These are phyloP conservation scores for Athene noctua DNA, from an alignment of 2,113 vertebrate genomes.

Conservation along the genomic window DNA sequence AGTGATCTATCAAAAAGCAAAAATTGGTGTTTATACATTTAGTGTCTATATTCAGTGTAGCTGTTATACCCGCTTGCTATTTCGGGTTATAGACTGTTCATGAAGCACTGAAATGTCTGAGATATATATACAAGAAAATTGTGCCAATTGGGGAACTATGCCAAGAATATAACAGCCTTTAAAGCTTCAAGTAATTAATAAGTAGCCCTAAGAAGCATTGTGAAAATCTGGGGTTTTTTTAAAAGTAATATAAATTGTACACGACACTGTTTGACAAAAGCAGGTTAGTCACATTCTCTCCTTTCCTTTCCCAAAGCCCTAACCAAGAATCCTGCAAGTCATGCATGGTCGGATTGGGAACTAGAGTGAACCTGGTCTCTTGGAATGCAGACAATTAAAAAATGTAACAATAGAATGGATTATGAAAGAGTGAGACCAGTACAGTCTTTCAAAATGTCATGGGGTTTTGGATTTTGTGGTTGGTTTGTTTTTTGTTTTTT, in stretches of 20 bases:
- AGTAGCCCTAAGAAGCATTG: not conserved
- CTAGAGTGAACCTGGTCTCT: not conserved
- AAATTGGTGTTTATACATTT: not conserved
- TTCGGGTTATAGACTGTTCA: not conserved
- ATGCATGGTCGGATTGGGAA: not conserved
- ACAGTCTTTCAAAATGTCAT: not conserved
- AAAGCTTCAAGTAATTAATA: slow-evolving; percentile 14
- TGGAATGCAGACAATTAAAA: not conserved
- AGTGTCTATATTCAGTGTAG: not conserved
- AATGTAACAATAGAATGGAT: too few relatives aligned
- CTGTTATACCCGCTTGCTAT: not conserved
- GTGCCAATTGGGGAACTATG: not conserved
- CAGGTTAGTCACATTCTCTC: not conserved
- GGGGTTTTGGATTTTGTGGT: too few relatives aligned
- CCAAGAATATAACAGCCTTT: not conserved
- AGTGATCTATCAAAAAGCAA: not conserved
- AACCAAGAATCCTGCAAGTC: not conserved
- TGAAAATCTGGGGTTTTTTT: not conserved
- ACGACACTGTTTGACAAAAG: not conserved
- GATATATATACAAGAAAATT: not conserved
- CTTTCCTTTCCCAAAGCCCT: not conserved
- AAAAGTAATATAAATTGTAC: not conserved
- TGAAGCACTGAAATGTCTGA: not conserved
- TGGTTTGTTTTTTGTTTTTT: too few relatives aligned
- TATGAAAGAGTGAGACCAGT: not conserved